Evolutionary conservation across 2,888 invertebrate species (phyloP).

Genomic region (Acanthacorydalis orientalis): DNA sequence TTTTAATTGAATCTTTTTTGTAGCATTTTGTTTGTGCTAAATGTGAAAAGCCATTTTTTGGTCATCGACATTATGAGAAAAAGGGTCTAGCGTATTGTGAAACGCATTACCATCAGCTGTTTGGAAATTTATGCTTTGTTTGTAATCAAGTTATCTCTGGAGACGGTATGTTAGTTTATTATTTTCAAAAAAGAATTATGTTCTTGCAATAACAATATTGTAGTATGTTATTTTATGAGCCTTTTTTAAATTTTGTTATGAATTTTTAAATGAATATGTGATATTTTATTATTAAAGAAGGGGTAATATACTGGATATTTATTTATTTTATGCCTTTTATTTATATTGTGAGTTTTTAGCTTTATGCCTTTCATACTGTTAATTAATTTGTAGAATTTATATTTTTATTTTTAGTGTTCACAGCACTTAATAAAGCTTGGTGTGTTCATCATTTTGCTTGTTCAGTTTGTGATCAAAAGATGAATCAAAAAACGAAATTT

Average conservation of each 20-base stretch:
- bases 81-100: slow-evolving; percentile 98
- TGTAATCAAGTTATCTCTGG: slow-evolving; percentile 97
- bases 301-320: too few species aligned
- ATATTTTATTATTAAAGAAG: too few species aligned
- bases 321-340: too few species aligned
- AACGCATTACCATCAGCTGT: slow-evolving; percentile 96
- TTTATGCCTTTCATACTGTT: too few species aligned
- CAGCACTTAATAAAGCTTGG: slow-evolving; percentile 97
- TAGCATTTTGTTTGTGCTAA: slow-evolving; percentile 99
- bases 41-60: slow-evolving; percentile 98
- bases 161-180: slow-evolving; percentile 54
- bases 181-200: not conserved
- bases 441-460: slow-evolving; percentile 98
- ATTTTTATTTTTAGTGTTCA: slow-evolving; percentile 57
- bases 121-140: slow-evolving; percentile 96
- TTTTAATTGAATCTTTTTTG: slow-evolving; percentile 17
- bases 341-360: too few species aligned
- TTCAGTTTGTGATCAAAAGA: slow-evolving; percentile 87
- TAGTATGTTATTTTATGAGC: slow-evolving; percentile 1
- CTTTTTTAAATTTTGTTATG: too few species aligned
- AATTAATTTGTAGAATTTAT: too few species aligned
- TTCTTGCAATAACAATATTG: slow-evolving; percentile 1
- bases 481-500: slow-evolving; percentile 95
- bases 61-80: slow-evolving; percentile 97
- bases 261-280: too few species aligned